Evolutionary conservation across 2,888 invertebrate genomes (phyloP), one percentile per base, ranked within the genome.

Genomic region (Alitta virens): DNA sequence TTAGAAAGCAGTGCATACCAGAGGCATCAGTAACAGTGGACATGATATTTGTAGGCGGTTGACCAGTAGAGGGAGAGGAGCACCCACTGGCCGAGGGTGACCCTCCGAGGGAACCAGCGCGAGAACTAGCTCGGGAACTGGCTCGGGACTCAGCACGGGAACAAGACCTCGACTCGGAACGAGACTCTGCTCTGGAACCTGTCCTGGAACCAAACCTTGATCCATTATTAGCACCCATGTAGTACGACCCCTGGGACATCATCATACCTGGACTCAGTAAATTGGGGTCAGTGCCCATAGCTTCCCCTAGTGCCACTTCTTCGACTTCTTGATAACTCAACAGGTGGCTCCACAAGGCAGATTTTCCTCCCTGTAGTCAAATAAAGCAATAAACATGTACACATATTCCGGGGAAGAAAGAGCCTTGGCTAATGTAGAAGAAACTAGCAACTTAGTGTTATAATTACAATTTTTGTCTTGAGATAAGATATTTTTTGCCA

Each of bases 321-420:
- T 91, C 91, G 14, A 77, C 72, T 68, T 81, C 79, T 60, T 95
- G 91, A 79, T 91, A 97, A 77, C 91, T 90, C 18, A 90, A 87
- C 60, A 69, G 86, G 83, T 97, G 96, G 64, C 93, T 91, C 99
- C 99, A 99, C 3, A 99, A 85, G 0, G 97, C 94, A 0, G 97
- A 97, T 84, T 97, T 98, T 9, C 97, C 96, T 86, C 33, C 33
- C 33, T 33, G 33, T 27, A 33, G n/a, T n/a, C n/a, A n/a, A n/a
- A n/a, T n/a, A 53, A 2, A 27, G 26, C 18, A 16, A 50, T 9
- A 21, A 50, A 50, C 18, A 50, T 50, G 9, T n/a, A 50, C 18
- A 14, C 16, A 50, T 50, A 50, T 50, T 16, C 5, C 27, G 27
- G 3, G 38, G 38, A 3, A 26, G 5, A 33, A 33, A 55, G 40